These are phyloP conservation scores for Mythimna impura DNA, from an alignment of 2,888 invertebrate genomes.

Conservation along the genomic window DNA sequence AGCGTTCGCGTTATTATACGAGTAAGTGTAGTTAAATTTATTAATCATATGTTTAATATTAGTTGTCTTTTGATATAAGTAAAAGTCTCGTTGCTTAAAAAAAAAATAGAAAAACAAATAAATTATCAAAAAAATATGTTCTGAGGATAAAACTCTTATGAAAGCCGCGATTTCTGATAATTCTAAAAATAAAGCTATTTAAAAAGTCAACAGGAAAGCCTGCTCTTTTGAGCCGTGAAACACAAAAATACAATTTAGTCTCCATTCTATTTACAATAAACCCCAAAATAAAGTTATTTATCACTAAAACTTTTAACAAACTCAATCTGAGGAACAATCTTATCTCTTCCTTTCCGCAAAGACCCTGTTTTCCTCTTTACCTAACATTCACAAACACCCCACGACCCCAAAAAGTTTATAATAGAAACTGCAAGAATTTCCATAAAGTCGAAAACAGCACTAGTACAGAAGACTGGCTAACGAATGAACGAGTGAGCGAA, in stretches of 20 bases:
- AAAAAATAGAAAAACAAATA: no score
- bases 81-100: no score
- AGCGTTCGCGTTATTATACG: no score
- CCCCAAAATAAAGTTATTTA: conserved; percentile 41
- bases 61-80: no score
- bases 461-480: conserved; percentile 4
- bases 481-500: conserved; percentile 31
- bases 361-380: conserved; percentile 27
- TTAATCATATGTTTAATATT: no score
- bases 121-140: background rate
- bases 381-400: conserved; percentile 36
- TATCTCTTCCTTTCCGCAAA: conserved; percentile 46
- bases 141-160: background rate
- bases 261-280: conserved; percentile 29
- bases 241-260: conserved; percentile 32
- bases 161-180: background rate
- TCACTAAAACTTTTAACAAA: conserved; percentile 52
- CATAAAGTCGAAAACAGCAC: conserved; percentile 37
- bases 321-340: conserved; percentile 47
- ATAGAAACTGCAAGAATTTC: conserved; percentile 55
- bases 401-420: conserved; percentile 50
- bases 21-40: no score
- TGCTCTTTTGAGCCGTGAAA: background rate
- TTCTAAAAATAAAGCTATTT: conserved; percentile 24
- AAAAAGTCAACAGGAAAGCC: background rate